Evolutionary conservation across 2,797 vertebrate species (phyloP).

Genomic region (Monodelphis domestica): DNA sequence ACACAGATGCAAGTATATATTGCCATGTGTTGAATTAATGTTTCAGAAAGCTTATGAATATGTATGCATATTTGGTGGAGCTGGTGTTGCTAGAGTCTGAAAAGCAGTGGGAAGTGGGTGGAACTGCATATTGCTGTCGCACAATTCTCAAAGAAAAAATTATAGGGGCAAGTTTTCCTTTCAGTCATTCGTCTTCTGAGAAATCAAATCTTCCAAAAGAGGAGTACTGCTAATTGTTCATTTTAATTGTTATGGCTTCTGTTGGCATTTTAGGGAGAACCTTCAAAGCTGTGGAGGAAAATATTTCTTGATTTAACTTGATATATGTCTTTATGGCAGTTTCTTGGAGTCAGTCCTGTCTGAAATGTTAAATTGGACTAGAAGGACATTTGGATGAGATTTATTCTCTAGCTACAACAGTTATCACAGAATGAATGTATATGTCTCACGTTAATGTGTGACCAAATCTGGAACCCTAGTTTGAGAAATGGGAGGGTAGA

Average conservation of each 20-base stretch:
- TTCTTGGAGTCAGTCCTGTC: constrained; percentile 35
- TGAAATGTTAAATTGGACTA: background rate
- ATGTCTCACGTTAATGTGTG: background rate
- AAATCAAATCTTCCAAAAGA: constrained; percentile 60
- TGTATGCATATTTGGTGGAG: constrained; percentile 75
- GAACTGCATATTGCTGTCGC: constrained; percentile 77
- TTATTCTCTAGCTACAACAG: constrained; percentile 29
- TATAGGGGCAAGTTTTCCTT: constrained; percentile 70
- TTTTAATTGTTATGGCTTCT: constrained; percentile 71
- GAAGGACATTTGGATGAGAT: constrained; percentile 19
- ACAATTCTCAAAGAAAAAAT: constrained; percentile 74
- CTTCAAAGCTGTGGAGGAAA: constrained; percentile 53
- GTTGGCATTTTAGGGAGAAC: constrained; percentile 60
- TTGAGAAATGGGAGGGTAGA: background rate
- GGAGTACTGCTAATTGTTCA: constrained; percentile 70
- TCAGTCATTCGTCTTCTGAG: constrained; percentile 69
- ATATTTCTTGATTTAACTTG: constrained; percentile 54
- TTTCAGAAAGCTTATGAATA: constrained; percentile 81
- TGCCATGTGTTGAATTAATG: constrained; percentile 83
- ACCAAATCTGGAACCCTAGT: background rate
- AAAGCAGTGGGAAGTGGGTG: constrained; percentile 77
- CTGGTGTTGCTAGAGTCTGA: constrained; percentile 74
- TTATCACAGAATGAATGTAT: constrained; percentile 14
- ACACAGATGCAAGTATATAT: constrained; percentile 81
- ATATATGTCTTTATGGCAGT: constrained; percentile 9